Base-by-base conservation (phyloP, 2,797 vertebrate genomes). In the Ciconia nigra region DNA sequence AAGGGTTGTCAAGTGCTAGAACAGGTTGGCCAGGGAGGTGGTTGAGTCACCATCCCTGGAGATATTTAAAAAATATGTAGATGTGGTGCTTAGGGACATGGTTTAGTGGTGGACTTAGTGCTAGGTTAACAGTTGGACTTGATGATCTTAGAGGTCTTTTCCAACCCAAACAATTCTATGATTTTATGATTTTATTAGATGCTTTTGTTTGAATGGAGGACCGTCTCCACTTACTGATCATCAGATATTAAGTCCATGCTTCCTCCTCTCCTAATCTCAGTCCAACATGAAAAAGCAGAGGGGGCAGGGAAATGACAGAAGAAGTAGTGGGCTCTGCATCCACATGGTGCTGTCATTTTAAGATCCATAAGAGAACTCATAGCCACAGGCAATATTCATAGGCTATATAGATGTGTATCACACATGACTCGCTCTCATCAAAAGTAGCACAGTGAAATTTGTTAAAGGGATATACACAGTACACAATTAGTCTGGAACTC, bases 251-350 rank as follows among this genome's bases (percentile, higher is more conserved):
- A 33, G 2, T 28, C 13, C 10, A 5, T 35, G 12, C 2, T 59
- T 70, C 17, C 44, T 81, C 4, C 17, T 74, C 22, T 55, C 11
- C 7, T 49, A 37, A 42, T n/a, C 21, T 59, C 63, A 51, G 28
- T 24, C 37, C 26, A 33, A 24, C 9, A 57, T 3, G 17, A 62
- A 73, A 74, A 67, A 72, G 2, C 0, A 2, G 10, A n/a, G 5
- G 4, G 1, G 1, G 5, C 2, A 3, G 10, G 12, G 15, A 65
- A 87, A 51, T 61, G 9, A 14, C 24, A 58, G 33, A 21, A 24
- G 13, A 39, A 39, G 11, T 5, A 51, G 5, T 49, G 80, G 11
- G 9, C 3, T 58, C 31, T 74, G 9, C 12, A 41, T 41, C 11
- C 12, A 8, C 21, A 9, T 13, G 7, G 11, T 47, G 15, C 4